Percentiles rank a stretch among this genome's conserved stretches.
These are phyloP conservation scores for Ichneumoninae sp. DNA, from an alignment of 2,888 invertebrate genomes.

Conservation along the genomic window DNA sequence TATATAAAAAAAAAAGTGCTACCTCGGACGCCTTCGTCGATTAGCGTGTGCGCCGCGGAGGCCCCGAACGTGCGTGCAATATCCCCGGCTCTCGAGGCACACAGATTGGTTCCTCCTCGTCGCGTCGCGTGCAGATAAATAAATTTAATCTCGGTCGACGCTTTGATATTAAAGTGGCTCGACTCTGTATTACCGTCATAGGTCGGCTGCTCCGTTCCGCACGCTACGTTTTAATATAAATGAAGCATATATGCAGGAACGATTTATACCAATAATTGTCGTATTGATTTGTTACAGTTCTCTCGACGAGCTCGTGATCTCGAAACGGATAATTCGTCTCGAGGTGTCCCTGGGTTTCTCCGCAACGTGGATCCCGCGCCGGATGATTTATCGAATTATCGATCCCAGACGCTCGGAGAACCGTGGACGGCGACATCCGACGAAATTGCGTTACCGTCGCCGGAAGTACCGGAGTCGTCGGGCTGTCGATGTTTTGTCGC, in stretches of 20 bases:
- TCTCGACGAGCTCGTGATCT: neutral
- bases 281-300: constrained; percentile 15
- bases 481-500: constrained; percentile 34
- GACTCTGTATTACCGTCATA: neutral
- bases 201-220: neutral
- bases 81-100: neutral
- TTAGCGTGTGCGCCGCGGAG: constrained; percentile 31
- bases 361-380: neutral
- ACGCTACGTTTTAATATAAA: neutral
- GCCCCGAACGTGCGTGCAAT: constrained; percentile 2
- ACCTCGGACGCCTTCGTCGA: constrained; percentile 26
- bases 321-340: constrained; percentile 20
- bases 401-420: constrained; percentile 34
- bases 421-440: constrained; percentile 44
- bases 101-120: neutral
- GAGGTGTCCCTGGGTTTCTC: constrained; percentile 7
- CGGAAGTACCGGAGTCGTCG: constrained; percentile 46
- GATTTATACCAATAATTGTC: neutral
- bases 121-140: neutral
- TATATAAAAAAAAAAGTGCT: constrained; percentile 33
- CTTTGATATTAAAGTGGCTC: neutral
- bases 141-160: neutral
- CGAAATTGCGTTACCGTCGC: constrained; percentile 57
- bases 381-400: constrained; percentile 67
- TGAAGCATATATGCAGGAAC: neutral